Conservation (phyloP, 2,888 invertebrate species). For the Cheilosia urbana region DNA sequence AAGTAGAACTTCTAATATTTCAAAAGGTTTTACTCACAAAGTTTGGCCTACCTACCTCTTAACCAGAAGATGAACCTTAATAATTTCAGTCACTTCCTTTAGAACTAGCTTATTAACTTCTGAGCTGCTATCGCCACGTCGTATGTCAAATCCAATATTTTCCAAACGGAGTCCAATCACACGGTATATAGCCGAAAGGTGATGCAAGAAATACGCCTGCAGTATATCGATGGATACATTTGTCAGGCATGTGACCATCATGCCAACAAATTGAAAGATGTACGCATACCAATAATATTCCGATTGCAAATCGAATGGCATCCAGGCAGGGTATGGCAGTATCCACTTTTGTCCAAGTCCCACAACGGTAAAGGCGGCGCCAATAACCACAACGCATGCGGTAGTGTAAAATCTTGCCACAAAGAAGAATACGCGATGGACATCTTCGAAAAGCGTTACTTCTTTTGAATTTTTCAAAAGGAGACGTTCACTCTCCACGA, state of each 20-base stretch:
- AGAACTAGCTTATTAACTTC: slow-evolving; percentile 4
- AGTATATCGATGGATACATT: slow-evolving; percentile 79
- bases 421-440: slow-evolving; percentile 75
- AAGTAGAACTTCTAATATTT: too few relatives aligned
- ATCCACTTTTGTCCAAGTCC: slow-evolving; percentile 75
- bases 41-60: slow-evolving; percentile 29
- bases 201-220: slow-evolving; percentile 80
- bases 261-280: slow-evolving; percentile 77
- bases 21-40: too few relatives aligned
- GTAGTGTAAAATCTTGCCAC: slow-evolving; percentile 74
- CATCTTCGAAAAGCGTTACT: slow-evolving; percentile 29
- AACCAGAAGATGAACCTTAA: slow-evolving; percentile 28
- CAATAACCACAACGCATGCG: slow-evolving; percentile 56
- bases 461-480: slow-evolving; percentile 45
- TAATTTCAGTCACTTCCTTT: slow-evolving; percentile 12
- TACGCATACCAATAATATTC: slow-evolving; percentile 77
- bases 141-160: slow-evolving; percentile 18
- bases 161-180: slow-evolving; percentile 78
- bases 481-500: slow-evolving; percentile 1
- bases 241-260: slow-evolving; percentile 76
- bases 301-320: slow-evolving; percentile 79
- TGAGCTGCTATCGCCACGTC: too few relatives aligned
- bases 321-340: slow-evolving; percentile 79
- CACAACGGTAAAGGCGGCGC: slow-evolving; percentile 40
- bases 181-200: slow-evolving; percentile 78